Base-by-base conservation (phyloP, 2,113 vertebrate genomes). In the Rhadina sibilatrix region DNA sequence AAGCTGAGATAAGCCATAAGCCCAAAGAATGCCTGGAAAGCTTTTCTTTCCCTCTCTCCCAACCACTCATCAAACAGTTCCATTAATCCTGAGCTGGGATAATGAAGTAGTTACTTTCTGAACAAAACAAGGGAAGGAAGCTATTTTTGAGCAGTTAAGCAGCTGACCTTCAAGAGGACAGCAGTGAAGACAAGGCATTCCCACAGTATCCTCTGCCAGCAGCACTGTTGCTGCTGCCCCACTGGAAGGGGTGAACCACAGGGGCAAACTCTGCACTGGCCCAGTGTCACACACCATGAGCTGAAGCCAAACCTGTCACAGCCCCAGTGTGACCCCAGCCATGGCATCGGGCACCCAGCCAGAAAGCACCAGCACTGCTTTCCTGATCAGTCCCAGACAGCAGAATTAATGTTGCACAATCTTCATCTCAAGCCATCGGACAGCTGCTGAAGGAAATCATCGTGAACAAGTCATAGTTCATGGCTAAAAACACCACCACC, bases 171-270 rank as follows among this genome's bases (percentile, higher is more conserved):
- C 38, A 38, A 2, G 54, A 22, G 20, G 35, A 12, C 75, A 64
- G 20, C 68, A 13, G 1, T 2, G 28, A 46, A 71, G 23, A 40
- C 63, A 40, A 3, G 0, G 0, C 8, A 1, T 30, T 38, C 47
- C 64, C 46, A 27, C 75, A 40, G 2, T 8, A 5, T 59, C 38
- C 56, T 79, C 35, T 17, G 12, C 49, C 60, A 71, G 59, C 27
- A 40, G 57, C 44, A 12, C 31, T 3, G 10, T 18, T 42, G 27
- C 38, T 3, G 14, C 65, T 76, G 38, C 68, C n/a, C 54, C 38
- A 2, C 14, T 9, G 30, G 15, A 21, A 13, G 50, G n/a, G 31
- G 7, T 2, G 24, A 83, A 2, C 16, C 20, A 16, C n/a, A 22
- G 60, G n/a, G 31, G 7, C 35, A 31, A 56, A 7, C 28, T 3